Evolutionary conservation across 2,797 vertebrate species (phyloP), one percentile per base, ranked within the genome.

Genomic region (Coracias cyanogaster): DNA sequence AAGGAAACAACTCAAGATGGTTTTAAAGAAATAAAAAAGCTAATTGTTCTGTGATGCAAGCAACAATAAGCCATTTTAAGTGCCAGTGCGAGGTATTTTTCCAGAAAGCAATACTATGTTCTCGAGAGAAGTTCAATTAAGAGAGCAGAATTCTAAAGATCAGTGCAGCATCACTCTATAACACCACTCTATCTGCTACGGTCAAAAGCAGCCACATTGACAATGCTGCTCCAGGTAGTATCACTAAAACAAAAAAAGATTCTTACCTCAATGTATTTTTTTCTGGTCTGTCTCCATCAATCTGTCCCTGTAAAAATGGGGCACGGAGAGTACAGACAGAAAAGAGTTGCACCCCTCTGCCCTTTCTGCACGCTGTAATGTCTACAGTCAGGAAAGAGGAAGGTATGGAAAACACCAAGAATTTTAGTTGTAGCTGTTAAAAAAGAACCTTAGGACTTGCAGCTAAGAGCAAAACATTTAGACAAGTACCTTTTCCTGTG

Each of bases 81-180:
- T n/a, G 60, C 16, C 65, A 76, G 24, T 10, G 17, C 22, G 86
- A 77, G 28, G 46, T 78, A 80, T 67, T 87, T 88, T 90, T 66
- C 83, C 82, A 95, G 87, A 78, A 92, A 92, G 72, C 43, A 86
- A 81, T 3, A 78, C 71, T 22, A 64, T 21, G 29, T 48, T 79
- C 55, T 73, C 9, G 1, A 93, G 24, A 51, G 29, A 66, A 84
- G n/a, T 18, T 76, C 91, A 95, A 84, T 92, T 93, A 94, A 82
- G 65, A 80, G 29, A 82, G 37, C 2, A 67, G 72, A 74, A 66
- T 62, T 82, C 41, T 29, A 88, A 88, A 82, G 48, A 66, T 39
- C 25, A 22, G 52, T 29, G 72, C 71, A 82, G 21, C 24, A 66
- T 25, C 12, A 7, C 28, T 86, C 55, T 70, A 5, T 29, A 83